phyloP scores from a whole-genome alignment of 2,888 invertebrate genomes.

The Noctua comes region DNA sequence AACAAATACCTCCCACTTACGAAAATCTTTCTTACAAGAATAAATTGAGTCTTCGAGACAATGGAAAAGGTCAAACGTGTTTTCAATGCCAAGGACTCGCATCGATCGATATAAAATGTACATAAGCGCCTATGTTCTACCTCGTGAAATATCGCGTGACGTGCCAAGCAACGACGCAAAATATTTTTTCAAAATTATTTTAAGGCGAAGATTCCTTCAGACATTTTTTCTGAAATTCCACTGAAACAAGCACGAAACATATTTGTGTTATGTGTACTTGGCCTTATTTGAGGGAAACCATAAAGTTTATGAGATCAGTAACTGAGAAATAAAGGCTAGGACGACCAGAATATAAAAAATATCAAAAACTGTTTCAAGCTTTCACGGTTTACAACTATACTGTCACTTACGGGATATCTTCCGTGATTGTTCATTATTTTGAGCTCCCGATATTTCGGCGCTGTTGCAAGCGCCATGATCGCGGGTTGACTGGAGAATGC shows the following conservation, averaged over 20 bases:
- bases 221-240: conserved; percentile 12
- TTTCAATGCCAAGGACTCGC: conserved; percentile 61
- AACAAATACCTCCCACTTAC: conserved; percentile 12
- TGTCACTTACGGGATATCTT: too few species aligned
- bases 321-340: conserved; percentile 27
- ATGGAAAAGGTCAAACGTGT: conserved; percentile 55
- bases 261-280: conserved; percentile 30
- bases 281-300: conserved; percentile 41
- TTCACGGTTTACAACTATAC: too few species aligned
- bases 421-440: too few species aligned
- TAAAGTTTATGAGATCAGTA: conserved; percentile 39
- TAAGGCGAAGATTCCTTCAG: conserved; percentile 19
- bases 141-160: conserved; percentile 57
- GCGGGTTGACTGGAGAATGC: too few species aligned
- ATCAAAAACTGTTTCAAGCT: too few species aligned
- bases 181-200: conserved; percentile 28
- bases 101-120: conserved; percentile 58
- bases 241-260: conserved; percentile 20
- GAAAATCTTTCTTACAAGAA: conserved; percentile 25
- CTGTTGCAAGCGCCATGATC: too few species aligned
- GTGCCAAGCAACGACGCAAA: conserved; percentile 20
- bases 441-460: too few species aligned
- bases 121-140: conserved; percentile 24
- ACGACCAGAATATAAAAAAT: conserved; percentile 17
- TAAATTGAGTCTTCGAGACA: conserved; percentile 43